Conservation (phyloP, 2,888 invertebrate genomes). For the Perizoma flavofasciatum region DNA sequence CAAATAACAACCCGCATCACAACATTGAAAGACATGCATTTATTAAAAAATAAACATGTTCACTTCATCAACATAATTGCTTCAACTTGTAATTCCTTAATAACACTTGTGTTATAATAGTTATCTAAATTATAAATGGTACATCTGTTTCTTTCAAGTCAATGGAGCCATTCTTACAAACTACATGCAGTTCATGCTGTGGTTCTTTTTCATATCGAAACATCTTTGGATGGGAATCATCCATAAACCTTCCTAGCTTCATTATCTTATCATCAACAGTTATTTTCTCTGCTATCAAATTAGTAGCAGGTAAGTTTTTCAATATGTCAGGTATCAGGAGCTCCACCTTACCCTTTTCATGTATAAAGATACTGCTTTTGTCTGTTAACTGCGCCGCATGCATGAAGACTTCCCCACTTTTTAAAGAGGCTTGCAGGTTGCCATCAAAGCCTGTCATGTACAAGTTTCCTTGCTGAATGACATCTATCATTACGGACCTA, state of each 20-base stretch:
- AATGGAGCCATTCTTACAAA: conserved; percentile 80
- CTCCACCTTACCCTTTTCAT: conserved; percentile 79
- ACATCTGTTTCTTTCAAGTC: conserved; percentile 71
- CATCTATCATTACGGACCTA: conserved; percentile 71
- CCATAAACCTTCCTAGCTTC: conserved; percentile 76
- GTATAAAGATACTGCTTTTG: conserved; percentile 80
- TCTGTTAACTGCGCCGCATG: conserved; percentile 71
- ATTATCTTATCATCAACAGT: conserved; percentile 74
- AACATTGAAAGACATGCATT: conserved; percentile 29
- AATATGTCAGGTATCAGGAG: conserved; percentile 70
- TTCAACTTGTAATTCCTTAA: conserved; percentile 22
- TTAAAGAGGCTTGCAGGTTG: conserved; percentile 71
- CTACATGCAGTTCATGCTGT: conserved; percentile 74
- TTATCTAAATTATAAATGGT: conserved; percentile 64
- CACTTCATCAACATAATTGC: conserved; percentile 33
- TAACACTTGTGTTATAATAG: conserved; percentile 7
- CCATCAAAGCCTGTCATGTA: conserved; percentile 75
- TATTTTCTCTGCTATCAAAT: conserved; percentile 79
- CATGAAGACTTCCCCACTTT: conserved; percentile 77
- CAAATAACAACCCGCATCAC: conserved; percentile 26
- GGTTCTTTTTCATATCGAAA: conserved; percentile 76
- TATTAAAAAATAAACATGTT: conserved; percentile 35
- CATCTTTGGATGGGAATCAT: conserved; percentile 74
- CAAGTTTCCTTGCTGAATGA: conserved; percentile 76
- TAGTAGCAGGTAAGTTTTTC: conserved; percentile 74